These are phyloP conservation scores for Tenodera sinensis DNA, from an alignment of 2,888 invertebrate species.

Conservation along the genomic window DNA sequence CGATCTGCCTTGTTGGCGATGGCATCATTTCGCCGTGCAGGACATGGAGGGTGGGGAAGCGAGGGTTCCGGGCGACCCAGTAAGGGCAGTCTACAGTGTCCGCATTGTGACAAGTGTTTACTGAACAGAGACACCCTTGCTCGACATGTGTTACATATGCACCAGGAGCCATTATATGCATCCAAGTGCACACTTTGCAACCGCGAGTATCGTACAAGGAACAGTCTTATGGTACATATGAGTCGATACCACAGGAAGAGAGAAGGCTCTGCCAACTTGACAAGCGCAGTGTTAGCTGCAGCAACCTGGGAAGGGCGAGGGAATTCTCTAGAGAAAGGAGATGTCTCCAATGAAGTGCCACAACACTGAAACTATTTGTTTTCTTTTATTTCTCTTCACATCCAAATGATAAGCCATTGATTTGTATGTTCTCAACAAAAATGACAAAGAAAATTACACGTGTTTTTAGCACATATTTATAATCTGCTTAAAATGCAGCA, in stretches of 20 bases:
- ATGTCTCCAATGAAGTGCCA: neutral
- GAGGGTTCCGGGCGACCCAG: conserved; percentile 30
- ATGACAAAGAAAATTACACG: neutral
- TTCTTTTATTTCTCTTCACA: neutral
- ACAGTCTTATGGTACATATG: conserved; percentile 88
- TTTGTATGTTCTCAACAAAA: neutral
- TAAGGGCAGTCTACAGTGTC: conserved; percentile 29
- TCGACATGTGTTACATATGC: conserved; percentile 30
- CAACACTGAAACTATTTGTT: neutral
- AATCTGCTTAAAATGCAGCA: neutral
- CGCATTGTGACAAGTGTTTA: conserved; percentile 28
- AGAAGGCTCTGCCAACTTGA: neutral
- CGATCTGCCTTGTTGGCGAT: conserved; percentile 14
- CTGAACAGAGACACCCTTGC: conserved; percentile 28
- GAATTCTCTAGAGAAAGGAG: neutral
- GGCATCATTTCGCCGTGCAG: neutral
- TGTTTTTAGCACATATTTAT: neutral
- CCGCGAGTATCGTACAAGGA: conserved; percentile 84
- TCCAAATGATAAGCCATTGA: neutral
- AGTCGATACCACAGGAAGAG: conserved; percentile 74
- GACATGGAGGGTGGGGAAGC: conserved; percentile 20
- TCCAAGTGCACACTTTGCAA: conserved; percentile 78
- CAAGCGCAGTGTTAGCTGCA: neutral
- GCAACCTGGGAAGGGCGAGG: neutral
- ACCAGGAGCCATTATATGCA: conserved; percentile 73